Evolutionary conservation across 2,113 vertebrate species (phyloP).

Genomic region (Ivindomyrus marchei): DNA sequence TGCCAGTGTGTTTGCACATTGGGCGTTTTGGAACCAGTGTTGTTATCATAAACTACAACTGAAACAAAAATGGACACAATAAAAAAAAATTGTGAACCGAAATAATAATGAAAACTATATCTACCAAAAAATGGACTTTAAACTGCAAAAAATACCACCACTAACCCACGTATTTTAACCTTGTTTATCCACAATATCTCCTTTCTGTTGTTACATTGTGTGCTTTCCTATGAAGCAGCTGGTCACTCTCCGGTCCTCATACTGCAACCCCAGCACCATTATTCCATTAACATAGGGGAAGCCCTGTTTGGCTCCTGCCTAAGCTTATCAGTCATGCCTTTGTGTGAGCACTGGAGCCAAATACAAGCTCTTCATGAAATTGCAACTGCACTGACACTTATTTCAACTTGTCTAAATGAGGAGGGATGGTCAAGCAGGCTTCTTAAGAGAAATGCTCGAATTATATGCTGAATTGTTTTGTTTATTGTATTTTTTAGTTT

Average conservation of each 20-base stretch:
- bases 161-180: too few species aligned
- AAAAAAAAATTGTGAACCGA: too few species aligned
- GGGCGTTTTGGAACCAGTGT: too few species aligned
- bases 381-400: neutral
- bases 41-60: too few species aligned
- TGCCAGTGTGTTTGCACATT: too few species aligned
- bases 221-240: neutral
- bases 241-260: neutral
- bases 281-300: conserved; percentile 15
- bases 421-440: neutral
- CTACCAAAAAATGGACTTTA: too few species aligned
- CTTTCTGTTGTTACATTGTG: too few species aligned
- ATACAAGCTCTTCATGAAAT: neutral
- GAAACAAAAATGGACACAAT: too few species aligned
- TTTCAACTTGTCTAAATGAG: neutral
- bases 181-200: too few species aligned
- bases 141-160: too few species aligned
- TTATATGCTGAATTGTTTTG: neutral
- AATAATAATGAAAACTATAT: too few species aligned
- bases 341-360: neutral
- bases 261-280: neutral
- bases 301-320: conserved; percentile 5
- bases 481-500: neutral
- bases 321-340: neutral
- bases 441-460: neutral